Conservation (phyloP, 2,797 vertebrate species). For the Tachyglossus aculeatus region DNA sequence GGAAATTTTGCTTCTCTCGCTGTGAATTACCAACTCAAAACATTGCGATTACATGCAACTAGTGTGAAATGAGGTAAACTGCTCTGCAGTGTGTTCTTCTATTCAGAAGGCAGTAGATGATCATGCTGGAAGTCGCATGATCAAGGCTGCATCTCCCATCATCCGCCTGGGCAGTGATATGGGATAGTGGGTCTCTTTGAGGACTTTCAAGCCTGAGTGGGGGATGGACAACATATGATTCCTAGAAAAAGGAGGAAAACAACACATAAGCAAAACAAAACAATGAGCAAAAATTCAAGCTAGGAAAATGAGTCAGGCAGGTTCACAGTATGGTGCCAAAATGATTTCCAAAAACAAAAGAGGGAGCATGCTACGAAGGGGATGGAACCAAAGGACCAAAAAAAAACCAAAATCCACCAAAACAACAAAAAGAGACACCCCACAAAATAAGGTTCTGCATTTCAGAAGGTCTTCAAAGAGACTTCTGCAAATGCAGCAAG, state of each 20-base stretch:
- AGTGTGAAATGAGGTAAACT: constrained; percentile 89
- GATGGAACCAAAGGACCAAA: constrained; percentile 73
- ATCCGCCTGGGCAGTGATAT: constrained; percentile 95
- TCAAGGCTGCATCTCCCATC: constrained; percentile 94
- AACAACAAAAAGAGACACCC: constrained; percentile 28
- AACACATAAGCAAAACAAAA: constrained; percentile 97
- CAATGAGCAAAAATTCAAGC: constrained; percentile 86
- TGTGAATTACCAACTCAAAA: constrained; percentile 74
- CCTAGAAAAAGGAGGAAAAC: constrained; percentile 99
- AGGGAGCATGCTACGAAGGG: constrained; percentile 71
- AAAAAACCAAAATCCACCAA: too few relatives aligned
- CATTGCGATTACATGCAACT: constrained; percentile 83
- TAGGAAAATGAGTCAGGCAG: constrained; percentile 82
- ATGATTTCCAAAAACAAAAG: constrained; percentile 53
- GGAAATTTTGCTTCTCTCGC: constrained; percentile 75
- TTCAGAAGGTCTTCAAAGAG: constrained; percentile 84
- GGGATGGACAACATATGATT: constrained; percentile 99
- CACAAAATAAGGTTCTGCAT: constrained; percentile 60
- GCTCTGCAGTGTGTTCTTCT: constrained; percentile 90
- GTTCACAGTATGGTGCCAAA: constrained; percentile 78
- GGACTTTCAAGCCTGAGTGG: constrained; percentile 99
- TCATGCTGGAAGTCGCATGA: constrained; percentile 94
- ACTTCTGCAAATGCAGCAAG: constrained; percentile 67
- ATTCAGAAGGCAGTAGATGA: constrained; percentile 97
- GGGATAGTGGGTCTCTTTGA: constrained; percentile 99